Conservation (phyloP, 2,113 vertebrate genomes). For the Anoplopoma fimbria region DNA sequence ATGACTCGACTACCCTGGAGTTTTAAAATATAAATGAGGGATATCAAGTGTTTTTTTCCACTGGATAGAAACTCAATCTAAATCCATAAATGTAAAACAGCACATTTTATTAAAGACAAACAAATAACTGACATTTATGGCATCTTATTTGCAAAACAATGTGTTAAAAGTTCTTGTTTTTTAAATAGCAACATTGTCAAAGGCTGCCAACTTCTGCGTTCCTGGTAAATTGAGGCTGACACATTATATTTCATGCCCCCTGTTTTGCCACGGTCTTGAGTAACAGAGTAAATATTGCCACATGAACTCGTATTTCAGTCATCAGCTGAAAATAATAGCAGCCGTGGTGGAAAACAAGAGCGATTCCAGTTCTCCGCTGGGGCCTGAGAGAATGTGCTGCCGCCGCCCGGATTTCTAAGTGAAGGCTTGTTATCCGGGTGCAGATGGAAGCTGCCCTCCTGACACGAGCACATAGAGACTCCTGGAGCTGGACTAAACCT, state of each 20-base stretch:
- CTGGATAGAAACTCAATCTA: not conserved
- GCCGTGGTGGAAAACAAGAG: constrained; percentile 64
- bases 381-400: constrained; percentile 59
- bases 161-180: not conserved
- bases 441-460: constrained; percentile 73
- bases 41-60: not conserved
- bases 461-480: constrained; percentile 36
- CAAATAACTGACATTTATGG: not conserved
- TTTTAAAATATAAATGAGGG: constrained; percentile 1
- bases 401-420: constrained; percentile 44
- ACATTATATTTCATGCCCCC: not conserved
- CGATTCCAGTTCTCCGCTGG: constrained; percentile 66
- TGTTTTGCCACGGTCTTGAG: constrained; percentile 50
- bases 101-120: not conserved
- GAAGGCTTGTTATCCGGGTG: constrained; percentile 52
- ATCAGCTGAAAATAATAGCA: constrained; percentile 58
- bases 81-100: not conserved
- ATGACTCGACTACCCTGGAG: not conserved
- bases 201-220: constrained; percentile 8
- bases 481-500: not conserved
- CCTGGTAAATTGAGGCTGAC: constrained; percentile 39
- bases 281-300: constrained; percentile 57
- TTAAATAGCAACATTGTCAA: not conserved
- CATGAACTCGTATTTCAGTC: constrained; percentile 64
- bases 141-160: not conserved